A percentile compares a stretch with the other conserved stretches of the same genome.
phyloP scores from a whole-genome alignment of 2,888 invertebrate genomes.

The Diplolepis rosae region DNA sequence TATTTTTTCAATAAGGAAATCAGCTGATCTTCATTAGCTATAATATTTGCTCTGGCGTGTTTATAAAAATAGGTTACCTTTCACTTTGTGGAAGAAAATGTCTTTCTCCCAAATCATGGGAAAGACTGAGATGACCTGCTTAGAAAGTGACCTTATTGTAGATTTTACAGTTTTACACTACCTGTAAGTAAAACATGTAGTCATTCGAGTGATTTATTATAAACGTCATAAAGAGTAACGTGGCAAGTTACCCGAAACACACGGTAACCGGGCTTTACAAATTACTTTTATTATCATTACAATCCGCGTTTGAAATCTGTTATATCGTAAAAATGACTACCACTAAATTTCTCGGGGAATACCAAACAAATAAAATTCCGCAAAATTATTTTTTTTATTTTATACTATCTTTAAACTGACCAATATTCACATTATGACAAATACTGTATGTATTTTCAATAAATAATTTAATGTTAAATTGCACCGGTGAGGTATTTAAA shows the following conservation, averaged over 20 bases:
- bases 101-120: constrained; percentile 32
- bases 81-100: constrained; percentile 41
- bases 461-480: neutral
- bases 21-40: neutral
- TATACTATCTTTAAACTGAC: neutral
- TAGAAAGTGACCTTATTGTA: constrained; percentile 40
- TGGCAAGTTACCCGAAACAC: neutral
- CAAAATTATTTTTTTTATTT: neutral
- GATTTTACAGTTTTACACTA: neutral
- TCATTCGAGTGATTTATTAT: neutral
- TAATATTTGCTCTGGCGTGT: neutral
- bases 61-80: constrained; percentile 45
- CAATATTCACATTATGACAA: neutral
- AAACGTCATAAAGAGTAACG: neutral
- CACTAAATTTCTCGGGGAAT: neutral
- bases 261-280: neutral
- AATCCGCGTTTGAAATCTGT: neutral
- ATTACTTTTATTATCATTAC: neutral
- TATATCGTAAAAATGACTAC: neutral
- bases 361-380: neutral
- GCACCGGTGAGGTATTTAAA: neutral
- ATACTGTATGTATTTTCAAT: neutral
- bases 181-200: neutral
- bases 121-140: constrained; percentile 37
- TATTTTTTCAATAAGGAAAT: neutral